These are phyloP conservation scores for Agriotes lineatus DNA, from an alignment of 2,888 invertebrate genomes.

Conservation along the genomic window DNA sequence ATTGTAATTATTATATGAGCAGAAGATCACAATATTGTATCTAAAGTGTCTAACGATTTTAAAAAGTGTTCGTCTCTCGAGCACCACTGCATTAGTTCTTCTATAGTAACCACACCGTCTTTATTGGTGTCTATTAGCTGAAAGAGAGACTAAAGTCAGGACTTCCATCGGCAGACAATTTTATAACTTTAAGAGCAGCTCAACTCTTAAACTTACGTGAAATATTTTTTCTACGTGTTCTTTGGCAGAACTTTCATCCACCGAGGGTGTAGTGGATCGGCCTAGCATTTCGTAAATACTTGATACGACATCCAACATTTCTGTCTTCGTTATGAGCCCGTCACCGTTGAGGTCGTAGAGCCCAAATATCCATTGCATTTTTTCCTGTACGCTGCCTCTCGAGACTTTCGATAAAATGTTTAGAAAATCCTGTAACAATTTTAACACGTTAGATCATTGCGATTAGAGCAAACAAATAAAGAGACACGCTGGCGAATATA, in stretches of 20 bases:
- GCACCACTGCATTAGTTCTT: slow-evolving; percentile 85
- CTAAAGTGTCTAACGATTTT: slow-evolving; percentile 77
- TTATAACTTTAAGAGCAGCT: background rate
- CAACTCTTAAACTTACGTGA: slow-evolving; percentile 72
- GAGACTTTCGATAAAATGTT: slow-evolving; percentile 87
- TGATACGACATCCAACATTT: slow-evolving; percentile 86
- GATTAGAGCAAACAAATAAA: no score
- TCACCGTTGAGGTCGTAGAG: slow-evolving; percentile 90
- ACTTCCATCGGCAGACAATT: no score
- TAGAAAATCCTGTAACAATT: slow-evolving; percentile 80
- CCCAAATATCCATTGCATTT: slow-evolving; percentile 89
- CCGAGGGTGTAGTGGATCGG: slow-evolving; percentile 79
- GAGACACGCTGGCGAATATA: no score
- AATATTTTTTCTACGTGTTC: slow-evolving; percentile 91
- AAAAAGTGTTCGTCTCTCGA: slow-evolving; percentile 79
- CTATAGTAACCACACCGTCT: slow-evolving; percentile 84
- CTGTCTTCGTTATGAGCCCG: slow-evolving; percentile 85
- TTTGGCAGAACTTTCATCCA: slow-evolving; percentile 79
- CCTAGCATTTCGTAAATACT: slow-evolving; percentile 92
- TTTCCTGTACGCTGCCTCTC: slow-evolving; percentile 86
- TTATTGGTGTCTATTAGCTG: slow-evolving; percentile 85
- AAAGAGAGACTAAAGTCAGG: background rate
- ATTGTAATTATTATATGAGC: slow-evolving; percentile 27
- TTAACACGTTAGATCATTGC: no score
- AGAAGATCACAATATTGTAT: slow-evolving; percentile 79